These are phyloP conservation scores for Dipodomys ordii DNA, from an alignment of 2,113 vertebrate genomes.

Conservation along the genomic window DNA sequence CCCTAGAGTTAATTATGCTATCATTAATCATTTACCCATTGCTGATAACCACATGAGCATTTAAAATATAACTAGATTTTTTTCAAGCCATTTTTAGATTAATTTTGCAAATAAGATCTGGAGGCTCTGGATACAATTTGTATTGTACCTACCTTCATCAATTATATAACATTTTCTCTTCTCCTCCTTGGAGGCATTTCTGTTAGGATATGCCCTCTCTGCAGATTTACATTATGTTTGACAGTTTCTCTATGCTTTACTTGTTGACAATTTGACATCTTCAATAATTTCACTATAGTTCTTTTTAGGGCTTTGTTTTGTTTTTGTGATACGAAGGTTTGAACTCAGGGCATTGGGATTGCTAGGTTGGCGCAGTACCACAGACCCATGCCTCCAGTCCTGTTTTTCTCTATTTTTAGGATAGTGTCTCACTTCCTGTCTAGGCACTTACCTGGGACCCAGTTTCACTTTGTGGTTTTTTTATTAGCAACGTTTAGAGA, in stretches of 20 bases:
- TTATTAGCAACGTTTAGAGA: no score
- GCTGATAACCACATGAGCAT: conserved; percentile 62
- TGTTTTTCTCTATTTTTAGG: no score
- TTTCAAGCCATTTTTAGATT: conserved; percentile 59
- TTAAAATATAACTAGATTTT: conserved; percentile 57
- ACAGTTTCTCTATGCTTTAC: neutral
- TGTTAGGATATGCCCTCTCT: neutral
- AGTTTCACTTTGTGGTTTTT: no score
- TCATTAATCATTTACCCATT: conserved; percentile 65
- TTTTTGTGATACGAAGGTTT: neutral
- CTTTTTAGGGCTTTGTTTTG: conserved; percentile 23
- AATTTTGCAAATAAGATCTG: conserved; percentile 65
- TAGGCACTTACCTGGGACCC: no score
- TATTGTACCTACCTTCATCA: neutral
- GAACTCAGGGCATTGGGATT: no score
- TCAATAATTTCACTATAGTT: neutral
- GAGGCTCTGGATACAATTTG: conserved; percentile 26
- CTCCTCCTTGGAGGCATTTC: neutral
- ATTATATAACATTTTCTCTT: neutral
- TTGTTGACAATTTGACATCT: conserved; percentile 22
- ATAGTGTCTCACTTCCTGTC: no score
- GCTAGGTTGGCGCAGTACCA: no score
- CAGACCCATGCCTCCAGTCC: no score
- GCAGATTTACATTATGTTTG: neutral
- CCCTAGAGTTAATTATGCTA: conserved; percentile 65